These are phyloP conservation scores for Loris lydekkerianus DNA, from an alignment of 2,797 vertebrate species.

Conservation along the genomic window DNA sequence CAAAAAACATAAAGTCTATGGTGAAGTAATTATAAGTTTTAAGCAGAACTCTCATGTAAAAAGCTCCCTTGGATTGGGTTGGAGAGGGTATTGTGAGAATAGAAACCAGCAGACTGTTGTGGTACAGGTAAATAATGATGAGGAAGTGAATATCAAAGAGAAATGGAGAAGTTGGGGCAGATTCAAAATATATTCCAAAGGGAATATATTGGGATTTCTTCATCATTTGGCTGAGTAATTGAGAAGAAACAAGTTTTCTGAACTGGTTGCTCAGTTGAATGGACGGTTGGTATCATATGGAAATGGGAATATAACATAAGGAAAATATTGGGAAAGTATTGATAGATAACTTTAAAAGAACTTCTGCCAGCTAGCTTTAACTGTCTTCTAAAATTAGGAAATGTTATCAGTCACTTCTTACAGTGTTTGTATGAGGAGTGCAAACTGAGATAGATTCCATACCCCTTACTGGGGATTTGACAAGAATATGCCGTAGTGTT, in stretches of 20 bases:
- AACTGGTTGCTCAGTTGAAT: neutral
- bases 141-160: neutral
- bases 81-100: neutral
- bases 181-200: neutral
- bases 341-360: neutral
- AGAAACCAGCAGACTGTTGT: neutral
- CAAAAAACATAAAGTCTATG: too few relatives aligned
- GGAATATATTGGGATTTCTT: neutral
- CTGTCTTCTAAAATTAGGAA: slow-evolving; percentile 26
- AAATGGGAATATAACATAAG: neutral
- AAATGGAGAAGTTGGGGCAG: neutral
- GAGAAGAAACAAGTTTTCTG: neutral
- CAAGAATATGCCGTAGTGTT: slow-evolving; percentile 13
- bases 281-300: neutral
- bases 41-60: slow-evolving; percentile 31
- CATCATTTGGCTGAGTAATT: neutral
- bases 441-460: neutral
- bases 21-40: neutral
- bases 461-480: neutral
- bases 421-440: neutral
- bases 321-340: neutral
- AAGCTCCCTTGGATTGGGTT: neutral
- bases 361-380: neutral
- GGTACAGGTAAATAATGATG: neutral
- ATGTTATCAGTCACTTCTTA: neutral